phyloP scores from a whole-genome alignment of 2,888 invertebrate species.

The Yponomeuta malinellus region DNA sequence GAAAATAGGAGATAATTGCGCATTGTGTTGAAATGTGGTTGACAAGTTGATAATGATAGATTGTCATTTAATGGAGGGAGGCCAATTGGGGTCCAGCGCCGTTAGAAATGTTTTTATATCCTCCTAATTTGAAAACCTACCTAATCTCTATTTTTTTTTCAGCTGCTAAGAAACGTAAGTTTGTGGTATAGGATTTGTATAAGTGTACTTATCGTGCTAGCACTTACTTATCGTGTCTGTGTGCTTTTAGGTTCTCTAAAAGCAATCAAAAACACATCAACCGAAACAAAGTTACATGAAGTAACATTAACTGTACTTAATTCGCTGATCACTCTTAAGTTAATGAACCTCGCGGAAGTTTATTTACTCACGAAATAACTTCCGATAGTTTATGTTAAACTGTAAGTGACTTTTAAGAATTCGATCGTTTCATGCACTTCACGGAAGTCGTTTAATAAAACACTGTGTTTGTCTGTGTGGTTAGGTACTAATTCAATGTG shows the following conservation, averaged over 20 bases:
- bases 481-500: neutral
- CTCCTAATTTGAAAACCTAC: neutral
- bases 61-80: neutral
- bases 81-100: neutral
- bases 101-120: neutral
- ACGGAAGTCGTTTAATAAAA: neutral
- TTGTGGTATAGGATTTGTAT: neutral
- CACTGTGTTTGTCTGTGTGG: neutral
- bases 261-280: neutral
- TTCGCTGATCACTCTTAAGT: neutral
- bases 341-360: neutral
- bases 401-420: neutral
- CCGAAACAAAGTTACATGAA: neutral
- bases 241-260: neutral
- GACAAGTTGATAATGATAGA: neutral
- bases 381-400: neutral
- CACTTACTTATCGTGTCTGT: neutral
- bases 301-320: neutral
- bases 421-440: neutral
- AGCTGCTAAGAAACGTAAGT: neutral
- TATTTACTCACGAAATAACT: neutral
- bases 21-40: neutral
- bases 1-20: neutral
- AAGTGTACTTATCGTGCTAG: neutral
- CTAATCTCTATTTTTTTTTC: neutral